Evolutionary conservation across 2,888 invertebrate species (phyloP).

Genomic region (Drosophila lutescens): DNA sequence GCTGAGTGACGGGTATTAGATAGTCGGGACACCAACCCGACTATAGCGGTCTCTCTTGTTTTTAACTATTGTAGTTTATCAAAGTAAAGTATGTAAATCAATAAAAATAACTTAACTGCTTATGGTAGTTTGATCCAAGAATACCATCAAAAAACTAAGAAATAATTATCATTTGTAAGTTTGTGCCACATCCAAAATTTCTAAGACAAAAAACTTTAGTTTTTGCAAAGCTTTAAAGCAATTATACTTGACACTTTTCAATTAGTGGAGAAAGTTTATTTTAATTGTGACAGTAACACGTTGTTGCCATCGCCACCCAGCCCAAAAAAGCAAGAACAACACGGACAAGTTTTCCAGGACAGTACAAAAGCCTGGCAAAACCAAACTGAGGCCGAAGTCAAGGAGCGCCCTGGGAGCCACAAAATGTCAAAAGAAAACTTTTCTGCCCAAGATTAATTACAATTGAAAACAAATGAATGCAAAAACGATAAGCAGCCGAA

Average conservation of each 20-base stretch:
- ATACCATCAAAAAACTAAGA: too few relatives aligned
- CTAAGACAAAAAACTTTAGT: slow-evolving; percentile 35
- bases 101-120: too few relatives aligned
- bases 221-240: slow-evolving; percentile 69
- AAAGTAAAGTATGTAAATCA: too few relatives aligned
- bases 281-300: slow-evolving; percentile 82
- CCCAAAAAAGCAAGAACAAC: slow-evolving; percentile 18
- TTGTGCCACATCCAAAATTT: too few relatives aligned
- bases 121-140: too few relatives aligned
- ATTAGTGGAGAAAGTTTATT: slow-evolving; percentile 78
- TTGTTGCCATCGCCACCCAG: slow-evolving; percentile 43
- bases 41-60: too few relatives aligned
- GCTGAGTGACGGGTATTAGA: too few relatives aligned
- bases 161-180: too few relatives aligned
- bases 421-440: slow-evolving; percentile 78
- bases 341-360: slow-evolving; percentile 55
- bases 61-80: too few relatives aligned
- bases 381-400: slow-evolving; percentile 32
- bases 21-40: too few relatives aligned
- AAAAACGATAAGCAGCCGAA: slow-evolving; percentile 81
- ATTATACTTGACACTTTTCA: slow-evolving; percentile 78
- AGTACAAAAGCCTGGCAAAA: slow-evolving; percentile 49
- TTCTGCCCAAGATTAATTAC: slow-evolving; percentile 77
- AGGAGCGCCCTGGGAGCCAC: slow-evolving; percentile 59
- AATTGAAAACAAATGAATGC: slow-evolving; percentile 82